Base-by-base conservation (phyloP, 2,888 invertebrate species). In the Anoncus sp. region DNA sequence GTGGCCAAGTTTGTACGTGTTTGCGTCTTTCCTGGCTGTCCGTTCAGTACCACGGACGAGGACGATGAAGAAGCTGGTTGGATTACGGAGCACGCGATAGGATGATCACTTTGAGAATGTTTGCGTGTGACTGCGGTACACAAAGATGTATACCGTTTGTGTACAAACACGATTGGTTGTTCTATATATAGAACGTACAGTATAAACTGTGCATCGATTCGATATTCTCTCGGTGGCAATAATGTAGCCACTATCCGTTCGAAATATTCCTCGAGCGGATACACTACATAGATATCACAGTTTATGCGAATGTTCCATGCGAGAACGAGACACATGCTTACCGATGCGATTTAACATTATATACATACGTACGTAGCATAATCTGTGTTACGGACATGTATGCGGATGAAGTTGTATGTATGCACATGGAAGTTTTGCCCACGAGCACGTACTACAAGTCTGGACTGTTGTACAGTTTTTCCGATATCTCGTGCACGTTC, bases 181-280 rank as follows among this genome's bases (percentile, higher is more conserved):
- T 35, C 31, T 31, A 31, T 7, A n/a, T n/a, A 35, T 35, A 43
- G 20, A 40, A 31, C 22, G n/a, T 14, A 43, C 18, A 43, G 14
- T 18, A 69, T 63, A 53, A 47, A 62, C 27, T 35, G 31, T 38
- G 55, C 24, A 57, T 47, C 67, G 55, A 47, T 49, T 24, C 63
- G 47, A 65, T 70, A 53, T 69, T 40, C 43, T 16, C 31, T 31
- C 31, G 49, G 38, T 70, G 43, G 70, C 59, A 63, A 75, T 75
- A 75, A 75, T 57, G 55, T 70, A 43, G 51, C 57, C 63, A 40
- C 55, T 62, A 70, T 70, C 63, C 57, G 43, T 49, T 63, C 70
- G 49, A 73, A 66, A 73, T 66, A 73, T 73, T 73, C 31, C 66
- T 51, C 59, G 24, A 27, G 40, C 49, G 18, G 47, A 49, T 63